phyloP scores from a whole-genome alignment of 2,888 invertebrate genomes.

The Heliconius aoede region DNA sequence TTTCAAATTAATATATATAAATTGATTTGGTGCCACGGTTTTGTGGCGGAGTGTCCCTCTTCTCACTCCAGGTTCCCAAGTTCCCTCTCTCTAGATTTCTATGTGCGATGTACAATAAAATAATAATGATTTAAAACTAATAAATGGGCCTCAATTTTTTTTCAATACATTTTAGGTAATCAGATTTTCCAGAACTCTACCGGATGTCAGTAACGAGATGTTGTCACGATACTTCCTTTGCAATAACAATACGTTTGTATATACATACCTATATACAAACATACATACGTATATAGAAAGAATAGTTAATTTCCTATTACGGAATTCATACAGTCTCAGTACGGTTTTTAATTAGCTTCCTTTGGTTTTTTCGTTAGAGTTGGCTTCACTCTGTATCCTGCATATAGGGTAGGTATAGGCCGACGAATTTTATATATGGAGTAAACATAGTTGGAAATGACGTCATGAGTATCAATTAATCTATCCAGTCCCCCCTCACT shows the following conservation, averaged over 20 bases:
- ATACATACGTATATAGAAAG: not conserved
- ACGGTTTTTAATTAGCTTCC: not conserved
- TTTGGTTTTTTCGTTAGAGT: not conserved
- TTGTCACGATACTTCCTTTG: slow-evolving; percentile 15
- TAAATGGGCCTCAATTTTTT: not conserved
- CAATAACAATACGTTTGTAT: slow-evolving; percentile 7
- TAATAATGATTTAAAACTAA: not conserved
- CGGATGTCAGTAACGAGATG: slow-evolving; percentile 7
- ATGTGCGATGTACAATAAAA: not conserved
- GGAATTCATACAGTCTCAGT: not conserved
- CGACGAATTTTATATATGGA: too few relatives aligned
- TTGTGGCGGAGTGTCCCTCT: not conserved
- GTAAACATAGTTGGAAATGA: too few relatives aligned
- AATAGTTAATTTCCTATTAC: not conserved
- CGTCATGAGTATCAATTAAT: too few relatives aligned
- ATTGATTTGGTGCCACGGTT: too few relatives aligned
- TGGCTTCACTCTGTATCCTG: not conserved
- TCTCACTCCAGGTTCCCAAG: not conserved
- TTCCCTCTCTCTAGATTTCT: not conserved
- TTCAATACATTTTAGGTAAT: not conserved
- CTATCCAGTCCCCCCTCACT: too few relatives aligned
- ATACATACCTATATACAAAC: not conserved
- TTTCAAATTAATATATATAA: too few relatives aligned
- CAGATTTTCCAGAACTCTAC: not conserved
- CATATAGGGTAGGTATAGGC: too few relatives aligned